Evolutionary conservation across 2,888 invertebrate genomes (phyloP).

Genomic region (Mycalesis mineus): DNA sequence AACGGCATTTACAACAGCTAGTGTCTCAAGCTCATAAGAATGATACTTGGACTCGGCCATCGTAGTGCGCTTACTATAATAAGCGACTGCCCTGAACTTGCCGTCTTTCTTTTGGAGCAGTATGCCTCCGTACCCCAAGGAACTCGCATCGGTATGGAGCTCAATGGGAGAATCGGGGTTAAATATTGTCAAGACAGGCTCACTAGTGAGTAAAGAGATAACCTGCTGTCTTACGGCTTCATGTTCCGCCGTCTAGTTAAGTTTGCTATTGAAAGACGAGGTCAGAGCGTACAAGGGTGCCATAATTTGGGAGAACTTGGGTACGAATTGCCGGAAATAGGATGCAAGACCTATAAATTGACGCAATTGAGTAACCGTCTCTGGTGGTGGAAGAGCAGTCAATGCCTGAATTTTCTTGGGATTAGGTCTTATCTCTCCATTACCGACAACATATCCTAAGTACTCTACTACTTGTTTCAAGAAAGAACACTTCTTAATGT

Average conservation of each 20-base stretch:
- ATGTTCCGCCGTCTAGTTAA: background rate
- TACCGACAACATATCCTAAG: conserved; percentile 23
- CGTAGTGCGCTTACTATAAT: background rate
- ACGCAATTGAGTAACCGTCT: conserved; percentile 28
- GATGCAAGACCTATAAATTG: conserved; percentile 30
- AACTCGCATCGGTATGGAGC: background rate
- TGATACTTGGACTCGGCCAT: background rate
- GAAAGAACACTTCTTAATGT: conserved; percentile 29
- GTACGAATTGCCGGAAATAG: conserved; percentile 33
- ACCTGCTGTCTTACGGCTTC: background rate
- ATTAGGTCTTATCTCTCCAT: conserved; percentile 30
- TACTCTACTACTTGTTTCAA: conserved; percentile 27
- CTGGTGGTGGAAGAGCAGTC: conserved; percentile 24
- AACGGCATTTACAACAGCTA: conserved; percentile 34
- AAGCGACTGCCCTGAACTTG: background rate
- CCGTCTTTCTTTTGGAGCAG: too few species aligned
- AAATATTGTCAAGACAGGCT: background rate
- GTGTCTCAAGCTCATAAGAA: background rate
- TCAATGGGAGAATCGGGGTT: background rate
- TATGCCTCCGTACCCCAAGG: too few species aligned
- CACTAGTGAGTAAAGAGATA: background rate
- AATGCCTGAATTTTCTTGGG: conserved; percentile 27
- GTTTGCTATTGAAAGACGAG: too few species aligned
- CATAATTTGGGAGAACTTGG: conserved; percentile 31
- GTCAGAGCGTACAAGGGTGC: background rate